A percentile compares a stretch with the other conserved stretches of the same genome.
These are phyloP conservation scores for Pollenia amentaria DNA, from an alignment of 2,888 invertebrate species.

Conservation along the genomic window DNA sequence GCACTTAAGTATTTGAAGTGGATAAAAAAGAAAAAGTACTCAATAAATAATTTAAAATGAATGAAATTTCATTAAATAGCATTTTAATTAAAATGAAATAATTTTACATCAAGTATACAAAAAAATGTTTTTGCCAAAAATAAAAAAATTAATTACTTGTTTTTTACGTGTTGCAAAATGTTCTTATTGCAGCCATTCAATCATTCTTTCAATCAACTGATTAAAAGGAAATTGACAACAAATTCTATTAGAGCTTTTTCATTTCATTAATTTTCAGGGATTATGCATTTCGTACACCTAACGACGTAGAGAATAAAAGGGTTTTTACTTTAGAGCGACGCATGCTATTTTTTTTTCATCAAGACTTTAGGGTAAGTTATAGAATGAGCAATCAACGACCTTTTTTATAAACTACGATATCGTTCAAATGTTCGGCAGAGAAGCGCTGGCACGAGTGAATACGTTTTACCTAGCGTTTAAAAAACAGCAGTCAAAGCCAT, in stretches of 20 bases:
- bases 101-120: neutral
- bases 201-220: conserved; percentile 43
- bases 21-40: neutral
- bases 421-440: too few species aligned
- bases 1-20: conserved; percentile 13
- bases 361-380: too few species aligned
- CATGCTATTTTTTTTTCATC: too few species aligned
- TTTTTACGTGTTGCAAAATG: neutral
- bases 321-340: too few species aligned
- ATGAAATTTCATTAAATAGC: neutral
- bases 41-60: neutral
- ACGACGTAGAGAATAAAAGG: neutral
- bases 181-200: conserved; percentile 33
- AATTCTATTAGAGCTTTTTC: conserved; percentile 38
- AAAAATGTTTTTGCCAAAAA: neutral
- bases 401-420: too few species aligned
- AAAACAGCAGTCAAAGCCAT: too few species aligned
- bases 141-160: neutral
- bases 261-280: neutral
- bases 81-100: conserved; percentile 9
- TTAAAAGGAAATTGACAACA: conserved; percentile 64
- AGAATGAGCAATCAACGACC: too few species aligned
- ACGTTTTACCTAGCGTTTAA: too few species aligned
- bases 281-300: neutral
- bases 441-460: too few species aligned